Conservation (phyloP, 2,888 invertebrate genomes). For the Daptonema setosum region DNA sequence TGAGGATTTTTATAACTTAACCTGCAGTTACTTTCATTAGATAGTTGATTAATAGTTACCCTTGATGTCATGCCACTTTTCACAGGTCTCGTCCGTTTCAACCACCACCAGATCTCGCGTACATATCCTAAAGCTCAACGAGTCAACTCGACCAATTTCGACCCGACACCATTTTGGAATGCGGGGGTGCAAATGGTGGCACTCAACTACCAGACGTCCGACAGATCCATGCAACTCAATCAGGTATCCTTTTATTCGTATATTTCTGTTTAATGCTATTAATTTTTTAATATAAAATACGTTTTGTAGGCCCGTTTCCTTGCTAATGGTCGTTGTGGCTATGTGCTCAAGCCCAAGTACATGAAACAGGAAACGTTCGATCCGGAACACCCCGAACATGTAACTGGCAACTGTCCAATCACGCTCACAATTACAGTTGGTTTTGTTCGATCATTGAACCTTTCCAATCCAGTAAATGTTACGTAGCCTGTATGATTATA, state of each 20-base stretch:
- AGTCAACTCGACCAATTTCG: slow-evolving; percentile 88
- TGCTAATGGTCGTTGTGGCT: slow-evolving; percentile 76
- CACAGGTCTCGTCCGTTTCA: slow-evolving; percentile 18
- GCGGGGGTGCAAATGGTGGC: slow-evolving; percentile 89
- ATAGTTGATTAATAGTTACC: slow-evolving; percentile 15
- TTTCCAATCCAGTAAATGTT: no score
- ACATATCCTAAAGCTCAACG: slow-evolving; percentile 74
- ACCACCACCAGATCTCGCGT: slow-evolving; percentile 54
- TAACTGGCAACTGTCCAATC: slow-evolving; percentile 9
- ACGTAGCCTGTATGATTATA: no score
- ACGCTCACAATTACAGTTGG: slow-evolving; percentile 4
- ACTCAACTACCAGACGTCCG: slow-evolving; percentile 75
- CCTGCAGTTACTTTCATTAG: no score
- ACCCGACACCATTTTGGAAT: slow-evolving; percentile 83
- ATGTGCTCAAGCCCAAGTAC: slow-evolving; percentile 65
- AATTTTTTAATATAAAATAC: no score
- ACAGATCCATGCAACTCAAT: slow-evolving; percentile 17
- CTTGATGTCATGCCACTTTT: no score
- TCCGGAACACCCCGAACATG: slow-evolving; percentile 42
- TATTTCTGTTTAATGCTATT: no score
- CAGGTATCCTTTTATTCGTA: no score
- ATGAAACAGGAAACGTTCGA: slow-evolving; percentile 52
- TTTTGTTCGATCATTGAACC: background rate
- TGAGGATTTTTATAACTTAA: no score
- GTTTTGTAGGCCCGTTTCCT: slow-evolving; percentile 76